Evolutionary conservation across 2,113 vertebrate genomes (phyloP).

Genomic region (Paraplagusia blochii): DNA sequence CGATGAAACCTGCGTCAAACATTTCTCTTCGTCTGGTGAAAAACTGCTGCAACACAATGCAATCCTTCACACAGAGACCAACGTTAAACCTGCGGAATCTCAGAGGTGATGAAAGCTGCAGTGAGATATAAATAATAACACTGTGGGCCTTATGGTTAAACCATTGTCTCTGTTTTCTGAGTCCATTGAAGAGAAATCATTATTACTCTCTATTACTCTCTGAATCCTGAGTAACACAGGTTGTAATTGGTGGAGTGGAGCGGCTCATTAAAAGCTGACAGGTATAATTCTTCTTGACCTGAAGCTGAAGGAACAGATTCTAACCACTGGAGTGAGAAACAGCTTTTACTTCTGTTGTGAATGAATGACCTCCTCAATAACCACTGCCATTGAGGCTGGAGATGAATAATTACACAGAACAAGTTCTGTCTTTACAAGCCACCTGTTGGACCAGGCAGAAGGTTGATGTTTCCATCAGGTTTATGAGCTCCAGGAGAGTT

Average conservation of each 20-base stretch:
- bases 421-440: conserved; percentile 1
- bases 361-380: conserved; percentile 28
- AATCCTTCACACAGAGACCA: conserved; percentile 1
- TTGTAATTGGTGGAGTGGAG: conserved; percentile 28
- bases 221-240: not conserved
- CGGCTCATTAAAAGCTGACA: conserved; percentile 50
- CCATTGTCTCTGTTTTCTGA: not conserved
- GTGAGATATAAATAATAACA: conserved; percentile 7
- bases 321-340: conserved; percentile 40
- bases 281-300: conserved; percentile 29
- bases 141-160: conserved; percentile 22
- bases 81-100: too few relatives aligned
- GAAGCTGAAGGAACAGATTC: conserved; percentile 20
- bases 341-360: conserved; percentile 23
- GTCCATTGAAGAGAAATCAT: not conserved
- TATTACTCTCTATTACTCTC: conserved; percentile 2
- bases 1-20: conserved; percentile 10
- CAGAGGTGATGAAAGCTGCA: not conserved
- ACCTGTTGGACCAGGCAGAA: not conserved
- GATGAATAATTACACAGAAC: conserved; percentile 36
- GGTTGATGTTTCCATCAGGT: conserved; percentile 1
- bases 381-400: conserved; percentile 51
- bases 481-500: conserved; percentile 7
- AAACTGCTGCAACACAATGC: conserved; percentile 37
- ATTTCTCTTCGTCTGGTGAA: conserved; percentile 23